A percentile compares a stretch with the other conserved stretches of the same genome.
These are phyloP conservation scores for Paralvinella palmiformis DNA, from an alignment of 1,140 invertebrate species.

Conservation along the genomic window DNA sequence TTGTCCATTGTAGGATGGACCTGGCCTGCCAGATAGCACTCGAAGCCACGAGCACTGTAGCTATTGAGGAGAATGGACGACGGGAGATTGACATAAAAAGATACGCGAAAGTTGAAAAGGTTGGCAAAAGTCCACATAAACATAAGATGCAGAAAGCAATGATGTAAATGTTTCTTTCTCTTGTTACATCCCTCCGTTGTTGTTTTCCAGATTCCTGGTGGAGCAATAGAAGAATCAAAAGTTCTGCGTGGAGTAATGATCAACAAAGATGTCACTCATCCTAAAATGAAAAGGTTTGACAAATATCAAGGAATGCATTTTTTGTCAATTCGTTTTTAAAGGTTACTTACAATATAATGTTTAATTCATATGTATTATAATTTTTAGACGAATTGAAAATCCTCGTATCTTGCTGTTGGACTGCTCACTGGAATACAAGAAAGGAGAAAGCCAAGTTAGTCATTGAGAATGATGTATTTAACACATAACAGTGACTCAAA, in stretches of 20 bases:
- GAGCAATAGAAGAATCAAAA: slow-evolving; percentile 85
- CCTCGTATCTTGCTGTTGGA: slow-evolving; percentile 92
- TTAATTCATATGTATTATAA: not conserved
- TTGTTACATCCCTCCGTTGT: slow-evolving; percentile 14
- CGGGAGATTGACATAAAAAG: slow-evolving; percentile 97
- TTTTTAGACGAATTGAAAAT: slow-evolving; percentile 77
- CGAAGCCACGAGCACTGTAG: slow-evolving; percentile 88
- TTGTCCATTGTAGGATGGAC: slow-evolving; percentile 58
- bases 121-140: no score
- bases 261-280: slow-evolving; percentile 98
- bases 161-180: no score
- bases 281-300: slow-evolving; percentile 76
- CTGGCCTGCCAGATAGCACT: slow-evolving; percentile 92
- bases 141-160: no score
- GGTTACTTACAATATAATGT: not conserved
- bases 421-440: slow-evolving; percentile 96
- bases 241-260: slow-evolving; percentile 96
- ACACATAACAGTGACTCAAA: no score
- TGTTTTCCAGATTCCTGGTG: slow-evolving; percentile 72
- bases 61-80: slow-evolving; percentile 79
- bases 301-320: not conserved
- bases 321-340: not conserved
- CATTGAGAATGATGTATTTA: not conserved
- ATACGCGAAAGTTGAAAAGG: slow-evolving; percentile 96
- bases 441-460: slow-evolving; percentile 81